phyloP scores from a whole-genome alignment of 2,113 vertebrate genomes.

The Neodontobutis hainanensis region DNA sequence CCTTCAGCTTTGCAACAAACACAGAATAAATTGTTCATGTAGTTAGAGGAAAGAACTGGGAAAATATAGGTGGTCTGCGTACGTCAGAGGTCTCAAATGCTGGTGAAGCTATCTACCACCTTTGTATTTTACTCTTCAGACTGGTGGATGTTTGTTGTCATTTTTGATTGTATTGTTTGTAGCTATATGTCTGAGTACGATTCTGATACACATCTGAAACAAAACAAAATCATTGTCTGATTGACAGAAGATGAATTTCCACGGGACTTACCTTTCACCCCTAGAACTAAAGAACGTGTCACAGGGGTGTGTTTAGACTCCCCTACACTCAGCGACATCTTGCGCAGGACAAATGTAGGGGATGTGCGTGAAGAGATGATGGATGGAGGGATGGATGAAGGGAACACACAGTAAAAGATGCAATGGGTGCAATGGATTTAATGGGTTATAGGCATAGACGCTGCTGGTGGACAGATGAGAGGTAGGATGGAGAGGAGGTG shows the following conservation, averaged over 20 bases:
- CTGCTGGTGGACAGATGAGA: conserved; percentile 49
- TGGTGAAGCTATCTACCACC: too few species aligned
- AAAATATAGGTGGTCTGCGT: too few species aligned
- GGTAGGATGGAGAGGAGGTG: conserved; percentile 57
- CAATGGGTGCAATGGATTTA: conserved; percentile 44
- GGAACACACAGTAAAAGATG: conserved; percentile 36
- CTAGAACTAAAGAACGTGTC: conserved; percentile 46
- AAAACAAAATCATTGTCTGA: neutral
- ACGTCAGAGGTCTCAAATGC: too few species aligned
- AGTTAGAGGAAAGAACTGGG: too few species aligned
- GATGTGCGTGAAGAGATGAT: conserved; percentile 32
- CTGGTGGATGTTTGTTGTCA: too few species aligned
- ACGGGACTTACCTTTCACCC: conserved; percentile 64
- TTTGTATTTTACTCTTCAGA: too few species aligned
- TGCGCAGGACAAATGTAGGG: conserved; percentile 27
- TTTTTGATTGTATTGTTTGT: too few species aligned
- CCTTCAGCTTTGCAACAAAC: too few species aligned
- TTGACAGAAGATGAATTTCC: neutral
- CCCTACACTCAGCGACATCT: conserved; percentile 41
- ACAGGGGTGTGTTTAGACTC: conserved; percentile 40
- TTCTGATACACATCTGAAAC: neutral
- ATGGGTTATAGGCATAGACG: conserved; percentile 43
- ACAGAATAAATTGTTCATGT: too few species aligned
- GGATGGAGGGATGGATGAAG: conserved; percentile 40
- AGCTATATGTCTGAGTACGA: too few species aligned